These are phyloP conservation scores for Bombycilla garrulus DNA, from an alignment of 2,113 vertebrate species.

Conservation along the genomic window DNA sequence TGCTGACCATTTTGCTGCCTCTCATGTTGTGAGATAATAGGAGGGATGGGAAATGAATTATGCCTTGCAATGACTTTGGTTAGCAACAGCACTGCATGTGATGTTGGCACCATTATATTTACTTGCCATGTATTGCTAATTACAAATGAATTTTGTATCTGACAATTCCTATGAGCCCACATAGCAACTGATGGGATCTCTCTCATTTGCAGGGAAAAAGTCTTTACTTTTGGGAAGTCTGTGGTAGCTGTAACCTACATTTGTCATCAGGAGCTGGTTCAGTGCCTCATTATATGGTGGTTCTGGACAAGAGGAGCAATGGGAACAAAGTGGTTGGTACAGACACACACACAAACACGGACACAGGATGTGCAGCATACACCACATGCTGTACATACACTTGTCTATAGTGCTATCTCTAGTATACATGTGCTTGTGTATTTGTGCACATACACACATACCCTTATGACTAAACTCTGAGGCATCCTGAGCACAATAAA, in stretches of 20 bases:
- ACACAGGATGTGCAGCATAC: fast-evolving
- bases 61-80: background rate
- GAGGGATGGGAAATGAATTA: background rate
- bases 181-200: background rate
- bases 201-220: background rate
- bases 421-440: background rate
- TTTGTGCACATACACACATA: background rate
- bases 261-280: background rate
- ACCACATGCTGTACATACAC: background rate
- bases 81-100: background rate
- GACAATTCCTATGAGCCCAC: background rate
- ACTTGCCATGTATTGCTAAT: background rate
- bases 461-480: background rate
- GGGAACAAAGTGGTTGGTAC: background rate
- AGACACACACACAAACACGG: fast-evolving
- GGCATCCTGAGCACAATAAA: background rate
- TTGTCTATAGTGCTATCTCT: background rate
- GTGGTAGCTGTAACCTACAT: fast-evolving
- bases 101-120: background rate
- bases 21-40: background rate
- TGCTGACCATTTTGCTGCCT: background rate
- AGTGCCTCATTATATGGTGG: background rate
- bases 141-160: background rate
- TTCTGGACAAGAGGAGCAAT: background rate
- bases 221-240: background rate